Conservation (phyloP, 2,888 invertebrate genomes). For the Theretra japonica region DNA sequence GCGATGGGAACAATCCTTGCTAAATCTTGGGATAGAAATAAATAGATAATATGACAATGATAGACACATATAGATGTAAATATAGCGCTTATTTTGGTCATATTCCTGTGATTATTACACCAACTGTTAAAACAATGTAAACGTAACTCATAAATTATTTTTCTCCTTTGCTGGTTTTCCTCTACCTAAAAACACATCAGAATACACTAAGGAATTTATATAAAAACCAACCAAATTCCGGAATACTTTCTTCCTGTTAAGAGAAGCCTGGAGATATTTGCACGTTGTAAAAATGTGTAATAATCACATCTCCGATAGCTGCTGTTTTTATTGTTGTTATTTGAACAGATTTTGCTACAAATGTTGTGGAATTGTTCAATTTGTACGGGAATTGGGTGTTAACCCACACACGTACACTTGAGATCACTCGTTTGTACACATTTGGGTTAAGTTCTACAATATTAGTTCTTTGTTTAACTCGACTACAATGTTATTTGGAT, state of each 20-base stretch:
- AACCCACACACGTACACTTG: background rate
- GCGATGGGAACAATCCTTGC: no score
- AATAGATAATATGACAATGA: no score
- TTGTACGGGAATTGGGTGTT: background rate
- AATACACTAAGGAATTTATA: background rate
- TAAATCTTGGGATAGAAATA: no score
- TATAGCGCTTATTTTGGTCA: no score
- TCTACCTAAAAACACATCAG: background rate
- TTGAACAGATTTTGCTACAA: constrained; percentile 8
- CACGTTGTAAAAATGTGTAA: background rate
- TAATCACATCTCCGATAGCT: background rate
- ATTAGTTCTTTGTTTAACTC: no score
- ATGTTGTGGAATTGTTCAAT: constrained; percentile 3
- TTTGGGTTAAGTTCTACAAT: background rate
- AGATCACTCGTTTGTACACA: background rate
- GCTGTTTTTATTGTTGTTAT: constrained; percentile 1
- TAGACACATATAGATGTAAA: no score
- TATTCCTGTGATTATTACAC: no score
- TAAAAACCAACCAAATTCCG: background rate
- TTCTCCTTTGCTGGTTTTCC: no score
- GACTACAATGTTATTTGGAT: no score
- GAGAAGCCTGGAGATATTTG: background rate
- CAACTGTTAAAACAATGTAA: no score
- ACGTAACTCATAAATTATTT: no score
- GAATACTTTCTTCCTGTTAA: background rate